Conservation (phyloP, 2,113 vertebrate species). For the Madoqua kirkii region DNA sequence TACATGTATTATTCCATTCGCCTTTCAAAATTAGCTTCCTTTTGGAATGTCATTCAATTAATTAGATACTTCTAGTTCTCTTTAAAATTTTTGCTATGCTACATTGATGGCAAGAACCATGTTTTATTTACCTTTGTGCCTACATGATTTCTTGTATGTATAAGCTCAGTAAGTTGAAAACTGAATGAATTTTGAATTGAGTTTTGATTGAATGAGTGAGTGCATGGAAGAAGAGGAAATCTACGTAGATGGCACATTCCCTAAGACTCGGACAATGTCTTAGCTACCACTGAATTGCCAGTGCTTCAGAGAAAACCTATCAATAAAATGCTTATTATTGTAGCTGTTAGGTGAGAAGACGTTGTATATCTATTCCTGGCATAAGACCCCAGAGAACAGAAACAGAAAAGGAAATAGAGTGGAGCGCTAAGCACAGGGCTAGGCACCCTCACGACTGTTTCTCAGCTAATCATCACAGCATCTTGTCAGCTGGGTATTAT, state of each 20-base stretch:
- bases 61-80: conserved; percentile 22
- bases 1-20: background rate
- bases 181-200: background rate
- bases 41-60: background rate
- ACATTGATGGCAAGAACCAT: background rate
- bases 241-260: background rate
- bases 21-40: background rate
- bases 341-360: background rate
- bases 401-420: background rate
- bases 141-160: background rate
- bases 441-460: background rate
- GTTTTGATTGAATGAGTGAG: background rate
- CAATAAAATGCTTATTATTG: background rate
- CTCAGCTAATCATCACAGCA: background rate
- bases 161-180: background rate
- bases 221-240: background rate
- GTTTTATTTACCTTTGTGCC: background rate
- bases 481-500: background rate
- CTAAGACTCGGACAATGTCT: background rate
- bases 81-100: conserved; percentile 5
- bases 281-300: background rate
- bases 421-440: background rate
- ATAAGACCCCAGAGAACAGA: background rate
- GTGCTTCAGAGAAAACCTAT: background rate
- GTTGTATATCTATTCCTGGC: background rate